Evolutionary conservation across 53 echinoderm and acorn worm species (phyloP).

Genomic region (Echinometra lucunter): DNA sequence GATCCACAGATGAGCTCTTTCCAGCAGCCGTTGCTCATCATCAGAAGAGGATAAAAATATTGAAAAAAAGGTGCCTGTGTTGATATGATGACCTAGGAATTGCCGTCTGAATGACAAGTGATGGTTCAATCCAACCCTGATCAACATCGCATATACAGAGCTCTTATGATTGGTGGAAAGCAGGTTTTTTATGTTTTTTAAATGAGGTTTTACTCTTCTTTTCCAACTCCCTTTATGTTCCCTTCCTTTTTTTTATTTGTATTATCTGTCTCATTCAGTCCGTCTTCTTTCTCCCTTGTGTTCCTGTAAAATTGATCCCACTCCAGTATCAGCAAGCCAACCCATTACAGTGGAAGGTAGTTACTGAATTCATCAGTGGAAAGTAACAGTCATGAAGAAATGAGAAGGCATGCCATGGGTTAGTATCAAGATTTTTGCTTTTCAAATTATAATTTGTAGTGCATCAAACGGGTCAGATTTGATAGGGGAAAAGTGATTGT

Average conservation of each 20-base stretch:
- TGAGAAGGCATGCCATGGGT: not conserved
- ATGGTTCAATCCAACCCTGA: slow-evolving; percentile 6
- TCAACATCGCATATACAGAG: not conserved
- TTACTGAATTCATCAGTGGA: not conserved
- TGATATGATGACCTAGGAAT: slow-evolving; percentile 27
- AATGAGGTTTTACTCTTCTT: not conserved
- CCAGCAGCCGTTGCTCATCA: too few relatives aligned
- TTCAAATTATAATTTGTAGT: not conserved
- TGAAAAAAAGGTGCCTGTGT: too few relatives aligned
- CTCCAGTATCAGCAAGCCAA: too few relatives aligned
- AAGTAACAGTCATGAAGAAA: not conserved
- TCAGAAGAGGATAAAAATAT: too few relatives aligned
- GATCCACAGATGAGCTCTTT: too few relatives aligned
- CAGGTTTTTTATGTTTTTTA: not conserved
- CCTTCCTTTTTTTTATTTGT: not conserved
- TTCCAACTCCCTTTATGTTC: not conserved
- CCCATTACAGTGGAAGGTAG: not conserved
- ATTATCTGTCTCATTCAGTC: too few relatives aligned
- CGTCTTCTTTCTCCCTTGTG: too few relatives aligned
- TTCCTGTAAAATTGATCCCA: too few relatives aligned
- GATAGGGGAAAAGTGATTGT: not conserved
- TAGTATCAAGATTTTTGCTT: not conserved
- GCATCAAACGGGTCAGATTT: not conserved
- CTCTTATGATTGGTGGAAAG: not conserved
- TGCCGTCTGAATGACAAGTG: slow-evolving; percentile 18